These are phyloP conservation scores for Cheilosia vernalis DNA, from an alignment of 2,888 invertebrate genomes.

Conservation along the genomic window DNA sequence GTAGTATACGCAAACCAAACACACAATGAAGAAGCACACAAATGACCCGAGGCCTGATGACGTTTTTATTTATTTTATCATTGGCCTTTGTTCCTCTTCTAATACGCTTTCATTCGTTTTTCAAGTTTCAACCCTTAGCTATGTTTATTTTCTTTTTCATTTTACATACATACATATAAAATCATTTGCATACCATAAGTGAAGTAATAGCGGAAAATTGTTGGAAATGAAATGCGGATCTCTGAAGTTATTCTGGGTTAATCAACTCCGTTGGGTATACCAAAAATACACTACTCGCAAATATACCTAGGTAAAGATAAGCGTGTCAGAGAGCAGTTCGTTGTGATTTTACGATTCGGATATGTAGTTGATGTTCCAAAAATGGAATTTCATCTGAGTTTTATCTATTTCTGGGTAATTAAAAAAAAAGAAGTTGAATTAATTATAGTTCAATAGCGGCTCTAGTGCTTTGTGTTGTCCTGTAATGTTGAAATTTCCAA, in stretches of 20 bases:
- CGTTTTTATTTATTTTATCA: slow-evolving; percentile 61
- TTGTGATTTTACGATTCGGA: background rate
- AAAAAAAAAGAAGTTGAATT: slow-evolving; percentile 10
- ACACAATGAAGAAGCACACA: slow-evolving; percentile 1
- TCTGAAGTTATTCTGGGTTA: slow-evolving; percentile 53
- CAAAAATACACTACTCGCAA: slow-evolving; percentile 14
- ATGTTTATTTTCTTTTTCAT: slow-evolving; percentile 26
- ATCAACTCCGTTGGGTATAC: slow-evolving; percentile 32
- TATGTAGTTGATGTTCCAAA: slow-evolving; percentile 23
- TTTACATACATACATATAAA: slow-evolving; percentile 20
- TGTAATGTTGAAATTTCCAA: too few relatives aligned
- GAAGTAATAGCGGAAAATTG: slow-evolving; percentile 45
- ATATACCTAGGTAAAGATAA: background rate
- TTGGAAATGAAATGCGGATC: slow-evolving; percentile 27
- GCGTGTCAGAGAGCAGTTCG: background rate
- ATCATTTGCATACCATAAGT: slow-evolving; percentile 9
- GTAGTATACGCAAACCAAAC: too few relatives aligned
- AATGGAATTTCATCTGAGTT: slow-evolving; percentile 27
- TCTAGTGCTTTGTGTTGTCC: too few relatives aligned
- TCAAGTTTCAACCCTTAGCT: background rate
- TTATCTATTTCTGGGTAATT: background rate
- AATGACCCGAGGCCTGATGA: slow-evolving; percentile 41
- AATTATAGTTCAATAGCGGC: background rate
- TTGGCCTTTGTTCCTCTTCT: slow-evolving; percentile 54
- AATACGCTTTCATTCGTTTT: background rate